Percentiles rank a stretch among this genome's conserved stretches.
phyloP scores from a whole-genome alignment of 2,797 vertebrate species.

The Aeoliscus strigatus region DNA sequence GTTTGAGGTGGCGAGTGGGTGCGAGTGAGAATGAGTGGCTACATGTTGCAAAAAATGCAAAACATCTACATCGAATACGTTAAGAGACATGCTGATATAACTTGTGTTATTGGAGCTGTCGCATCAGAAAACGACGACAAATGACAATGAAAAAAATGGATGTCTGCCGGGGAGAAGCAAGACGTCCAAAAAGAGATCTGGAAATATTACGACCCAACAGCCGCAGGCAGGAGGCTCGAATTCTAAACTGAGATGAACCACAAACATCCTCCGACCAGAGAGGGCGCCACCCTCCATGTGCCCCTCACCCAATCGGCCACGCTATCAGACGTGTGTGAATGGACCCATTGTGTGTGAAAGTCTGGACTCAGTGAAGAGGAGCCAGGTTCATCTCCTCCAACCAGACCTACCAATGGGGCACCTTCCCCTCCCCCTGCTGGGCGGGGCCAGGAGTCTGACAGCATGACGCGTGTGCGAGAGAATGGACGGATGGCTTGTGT shows the following conservation, averaged over 20 bases:
- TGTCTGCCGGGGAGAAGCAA: conserved; percentile 71
- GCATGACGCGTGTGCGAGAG: conserved; percentile 76
- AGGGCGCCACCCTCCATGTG: conserved; percentile 61
- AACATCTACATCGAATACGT: conserved; percentile 93
- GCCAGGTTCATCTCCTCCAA: conserved; percentile 86
- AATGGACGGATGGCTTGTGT: conserved; percentile 78
- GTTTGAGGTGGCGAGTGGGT: conserved; percentile 99
- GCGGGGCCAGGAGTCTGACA: conserved; percentile 82
- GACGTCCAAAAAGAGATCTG: conserved; percentile 77
- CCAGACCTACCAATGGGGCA: conserved; percentile 57
- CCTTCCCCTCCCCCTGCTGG: conserved; percentile 75
- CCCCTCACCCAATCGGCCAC: conserved; percentile 80
- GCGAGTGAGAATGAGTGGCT: conserved; percentile 99
- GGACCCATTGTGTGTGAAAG: conserved; percentile 90
- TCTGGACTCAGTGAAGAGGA: conserved; percentile 86
- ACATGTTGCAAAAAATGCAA: conserved; percentile 88
- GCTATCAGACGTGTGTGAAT: conserved; percentile 90
- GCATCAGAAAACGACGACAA: conserved; percentile 75
- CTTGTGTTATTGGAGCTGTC: conserved; percentile 87
- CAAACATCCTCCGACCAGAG: conserved; percentile 79
- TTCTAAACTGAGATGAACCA: conserved; percentile 76
- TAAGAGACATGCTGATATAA: conserved; percentile 89
- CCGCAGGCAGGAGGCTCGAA: conserved; percentile 53
- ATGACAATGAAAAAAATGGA: conserved; percentile 62
- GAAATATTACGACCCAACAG: conserved; percentile 62